phyloP scores from a whole-genome alignment of 2,888 invertebrate genomes.

The Drosophila kuntzei region DNA sequence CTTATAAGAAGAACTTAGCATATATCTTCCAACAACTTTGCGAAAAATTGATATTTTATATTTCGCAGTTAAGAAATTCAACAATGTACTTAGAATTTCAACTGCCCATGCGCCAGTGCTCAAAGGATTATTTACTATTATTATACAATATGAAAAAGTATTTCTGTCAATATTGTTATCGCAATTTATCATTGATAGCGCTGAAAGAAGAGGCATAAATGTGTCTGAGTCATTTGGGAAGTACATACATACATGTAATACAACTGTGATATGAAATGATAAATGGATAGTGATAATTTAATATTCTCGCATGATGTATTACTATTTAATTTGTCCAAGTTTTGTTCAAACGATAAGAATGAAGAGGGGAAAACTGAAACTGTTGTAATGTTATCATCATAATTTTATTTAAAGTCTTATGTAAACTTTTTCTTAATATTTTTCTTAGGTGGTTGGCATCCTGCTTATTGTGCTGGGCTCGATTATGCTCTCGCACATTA shows the following conservation, averaged over 20 bases:
- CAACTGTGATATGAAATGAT: slow-evolving; percentile 29
- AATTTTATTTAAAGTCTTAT: background rate
- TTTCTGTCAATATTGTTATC: slow-evolving; percentile 37
- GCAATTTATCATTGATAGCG: slow-evolving; percentile 11
- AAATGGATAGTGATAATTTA: slow-evolving; percentile 23
- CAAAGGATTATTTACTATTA: slow-evolving; percentile 31
- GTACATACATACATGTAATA: slow-evolving; percentile 33
- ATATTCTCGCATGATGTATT: slow-evolving; percentile 44
- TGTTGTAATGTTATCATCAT: background rate
- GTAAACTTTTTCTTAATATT: background rate
- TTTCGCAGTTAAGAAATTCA: slow-evolving; percentile 12
- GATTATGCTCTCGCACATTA: slow-evolving; percentile 88
- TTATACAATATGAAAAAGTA: slow-evolving; percentile 7
- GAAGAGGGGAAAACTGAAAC: background rate
- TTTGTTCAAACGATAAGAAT: slow-evolving; percentile 27
- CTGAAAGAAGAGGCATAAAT: slow-evolving; percentile 13
- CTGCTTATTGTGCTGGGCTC: slow-evolving; percentile 89
- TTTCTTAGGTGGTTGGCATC: slow-evolving; percentile 89
- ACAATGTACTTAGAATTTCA: slow-evolving; percentile 3
- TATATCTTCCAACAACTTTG: background rate
- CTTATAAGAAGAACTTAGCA: background rate
- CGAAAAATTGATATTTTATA: background rate
- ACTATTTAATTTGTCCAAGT: slow-evolving; percentile 17
- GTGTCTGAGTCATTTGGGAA: slow-evolving; percentile 35
- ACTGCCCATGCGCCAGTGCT: slow-evolving; percentile 46